Base-by-base conservation (phyloP, 2,888 invertebrate genomes). In the Fragum whitleyi region DNA sequence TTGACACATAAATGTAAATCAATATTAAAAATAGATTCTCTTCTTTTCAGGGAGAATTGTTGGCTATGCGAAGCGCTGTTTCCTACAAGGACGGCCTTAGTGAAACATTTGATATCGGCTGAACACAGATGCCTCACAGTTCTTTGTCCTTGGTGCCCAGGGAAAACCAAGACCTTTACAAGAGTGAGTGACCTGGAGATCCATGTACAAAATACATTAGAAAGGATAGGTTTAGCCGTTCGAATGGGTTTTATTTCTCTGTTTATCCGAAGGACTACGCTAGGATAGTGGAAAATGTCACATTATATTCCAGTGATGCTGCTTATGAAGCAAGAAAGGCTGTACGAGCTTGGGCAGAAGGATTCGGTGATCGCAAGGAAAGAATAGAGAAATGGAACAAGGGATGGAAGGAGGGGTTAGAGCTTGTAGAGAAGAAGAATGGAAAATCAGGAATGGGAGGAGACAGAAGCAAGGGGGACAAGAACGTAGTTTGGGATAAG, bases 41-140 rank as follows among this genome's bases (percentile, higher is more conserved):
- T 42, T 42, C 16, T 28, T 75, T 79, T 57, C 72, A 80, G 79
- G 72, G 72, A 76, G 51, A 42, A 74, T 1, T 76, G 76, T 42
- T 77, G 77, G 80, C 23, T 75, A 6, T 75, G 75, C 16, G 74
- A 74, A 9, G 70, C 57, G 3, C 57, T 55, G 53, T 72, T 80
- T 39, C 5, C 6, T 2, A 57, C n/a, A 21, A 42, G 51, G 51
- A 75, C 57, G 2, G 57, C 55, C 14, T 59, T 79, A 2, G 16
- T 57, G 9, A 68, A 16, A 2, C 75, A 79, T n/a, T 51, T 75
- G 1, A 59, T 51, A 0, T 74, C 67, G 1, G 23, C 74, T 0
- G 70, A 29, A 7, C 74, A 69, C 42, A 32, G 36, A 2, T 53
- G 70, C 32, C 39, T 71, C 19, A 36, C 55, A 29, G 67, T 79